Percentiles rank a stretch among this genome's conserved stretches.
Evolutionary conservation across 2,113 vertebrate species (phyloP).

Genomic region (Clupea harengus): DNA sequence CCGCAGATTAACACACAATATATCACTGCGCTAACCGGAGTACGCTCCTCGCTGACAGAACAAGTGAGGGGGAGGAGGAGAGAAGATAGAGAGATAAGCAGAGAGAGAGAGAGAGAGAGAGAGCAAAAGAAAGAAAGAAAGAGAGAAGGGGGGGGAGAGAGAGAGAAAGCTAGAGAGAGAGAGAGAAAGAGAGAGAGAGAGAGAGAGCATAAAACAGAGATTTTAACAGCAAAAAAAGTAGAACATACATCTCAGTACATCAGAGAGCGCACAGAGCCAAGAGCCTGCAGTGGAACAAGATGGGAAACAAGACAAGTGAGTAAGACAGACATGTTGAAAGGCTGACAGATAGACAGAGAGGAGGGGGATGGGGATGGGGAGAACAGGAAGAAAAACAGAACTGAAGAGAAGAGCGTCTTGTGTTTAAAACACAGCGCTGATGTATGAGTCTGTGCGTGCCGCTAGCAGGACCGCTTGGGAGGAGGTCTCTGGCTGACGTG

Average conservation of each 20-base stretch:
- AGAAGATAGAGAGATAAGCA: neutral
- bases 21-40: neutral
- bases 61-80: neutral
- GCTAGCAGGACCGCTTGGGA: neutral
- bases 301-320: neutral
- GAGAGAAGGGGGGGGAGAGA: neutral
- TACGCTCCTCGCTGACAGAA: neutral
- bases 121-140: neutral
- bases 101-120: no score
- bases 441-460: neutral
- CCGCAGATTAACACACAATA: neutral
- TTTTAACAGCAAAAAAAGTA: conserved; percentile 1
- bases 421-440: neutral
- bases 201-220: neutral
- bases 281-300: neutral
- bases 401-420: neutral
- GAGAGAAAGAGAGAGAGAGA: neutral
- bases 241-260: neutral
- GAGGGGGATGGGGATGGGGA: neutral
- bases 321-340: neutral
- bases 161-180: neutral
- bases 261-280: neutral
- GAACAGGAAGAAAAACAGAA: neutral
- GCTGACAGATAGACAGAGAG: neutral
- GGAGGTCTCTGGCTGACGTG: neutral